Conservation (phyloP, 2,888 invertebrate genomes). For the Eristalinus aeneus region DNA sequence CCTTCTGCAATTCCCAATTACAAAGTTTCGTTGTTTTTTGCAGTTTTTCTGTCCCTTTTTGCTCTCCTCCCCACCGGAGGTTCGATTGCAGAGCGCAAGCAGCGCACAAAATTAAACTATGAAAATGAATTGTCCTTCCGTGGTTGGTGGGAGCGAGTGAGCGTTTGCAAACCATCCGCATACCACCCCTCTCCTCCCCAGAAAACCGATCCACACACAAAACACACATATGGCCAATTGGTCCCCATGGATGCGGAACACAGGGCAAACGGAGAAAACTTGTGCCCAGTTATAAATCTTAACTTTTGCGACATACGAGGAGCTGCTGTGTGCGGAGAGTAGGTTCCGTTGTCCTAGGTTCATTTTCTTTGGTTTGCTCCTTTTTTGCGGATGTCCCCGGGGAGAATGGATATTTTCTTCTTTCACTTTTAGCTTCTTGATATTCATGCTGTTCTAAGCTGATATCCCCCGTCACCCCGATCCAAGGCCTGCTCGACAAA, state of each 20-base stretch:
- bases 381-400: slow-evolving; percentile 59
- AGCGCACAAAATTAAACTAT: slow-evolving; percentile 68
- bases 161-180: slow-evolving; percentile 38
- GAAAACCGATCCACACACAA: background rate
- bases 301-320: slow-evolving; percentile 68
- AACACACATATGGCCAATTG: slow-evolving; percentile 70
- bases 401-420: slow-evolving; percentile 66
- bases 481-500: background rate
- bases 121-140: slow-evolving; percentile 71
- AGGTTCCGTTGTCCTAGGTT: slow-evolving; percentile 65
- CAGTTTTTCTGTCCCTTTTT: slow-evolving; percentile 24
- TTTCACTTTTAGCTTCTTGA: slow-evolving; percentile 69
- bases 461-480: slow-evolving; percentile 23
- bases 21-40: slow-evolving; percentile 37
- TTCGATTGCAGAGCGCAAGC: slow-evolving; percentile 50
- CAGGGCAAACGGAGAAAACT: slow-evolving; percentile 66
- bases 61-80: background rate
- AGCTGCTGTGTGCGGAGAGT: slow-evolving; percentile 6
- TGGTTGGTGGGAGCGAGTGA: slow-evolving; percentile 43
- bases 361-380: slow-evolving; percentile 51
- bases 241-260: slow-evolving; percentile 70
- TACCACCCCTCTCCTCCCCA: background rate
- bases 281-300: slow-evolving; percentile 71
- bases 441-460: slow-evolving; percentile 68
- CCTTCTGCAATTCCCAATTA: slow-evolving; percentile 61